Evolutionary conservation across 2,113 vertebrate genomes (phyloP).

Genomic region (Pygoscelis adeliae): DNA sequence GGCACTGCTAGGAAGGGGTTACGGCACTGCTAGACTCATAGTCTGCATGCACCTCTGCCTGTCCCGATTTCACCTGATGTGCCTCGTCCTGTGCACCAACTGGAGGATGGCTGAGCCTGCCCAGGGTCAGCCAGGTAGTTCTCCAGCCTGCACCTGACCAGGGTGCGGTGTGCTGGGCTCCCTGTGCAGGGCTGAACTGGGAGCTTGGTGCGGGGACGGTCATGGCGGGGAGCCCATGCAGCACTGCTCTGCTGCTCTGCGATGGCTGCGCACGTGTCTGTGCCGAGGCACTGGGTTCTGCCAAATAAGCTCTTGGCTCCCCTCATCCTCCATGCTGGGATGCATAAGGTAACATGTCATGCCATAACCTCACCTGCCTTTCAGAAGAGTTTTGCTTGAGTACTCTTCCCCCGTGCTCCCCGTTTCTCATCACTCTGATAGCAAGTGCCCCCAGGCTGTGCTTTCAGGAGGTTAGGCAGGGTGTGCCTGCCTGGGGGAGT

Average conservation of each 20-base stretch:
- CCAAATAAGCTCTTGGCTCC: background rate
- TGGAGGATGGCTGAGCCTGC: background rate
- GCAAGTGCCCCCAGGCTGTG: background rate
- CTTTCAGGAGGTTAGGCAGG: background rate
- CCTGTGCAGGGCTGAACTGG: background rate
- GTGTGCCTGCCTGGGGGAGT: background rate
- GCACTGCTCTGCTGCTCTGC: background rate
- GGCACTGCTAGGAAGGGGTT: background rate
- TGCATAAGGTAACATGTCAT: accelerated
- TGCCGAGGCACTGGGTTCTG: background rate
- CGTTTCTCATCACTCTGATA: background rate
- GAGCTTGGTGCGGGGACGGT: accelerated
- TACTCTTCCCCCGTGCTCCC: accelerated
- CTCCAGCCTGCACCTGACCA: background rate
- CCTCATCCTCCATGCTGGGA: accelerated
- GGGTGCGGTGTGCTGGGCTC: accelerated
- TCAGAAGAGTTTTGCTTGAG: background rate
- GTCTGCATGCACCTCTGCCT: accelerated
- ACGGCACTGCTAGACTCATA: accelerated
- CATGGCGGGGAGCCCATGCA: accelerated
- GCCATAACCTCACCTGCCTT: background rate
- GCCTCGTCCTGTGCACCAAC: background rate
- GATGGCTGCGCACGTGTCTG: accelerated
- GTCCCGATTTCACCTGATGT: background rate
- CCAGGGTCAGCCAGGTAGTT: background rate